Base-by-base conservation (phyloP, 1,140 invertebrate genomes). In the Acromyrmex echinatior region DNA sequence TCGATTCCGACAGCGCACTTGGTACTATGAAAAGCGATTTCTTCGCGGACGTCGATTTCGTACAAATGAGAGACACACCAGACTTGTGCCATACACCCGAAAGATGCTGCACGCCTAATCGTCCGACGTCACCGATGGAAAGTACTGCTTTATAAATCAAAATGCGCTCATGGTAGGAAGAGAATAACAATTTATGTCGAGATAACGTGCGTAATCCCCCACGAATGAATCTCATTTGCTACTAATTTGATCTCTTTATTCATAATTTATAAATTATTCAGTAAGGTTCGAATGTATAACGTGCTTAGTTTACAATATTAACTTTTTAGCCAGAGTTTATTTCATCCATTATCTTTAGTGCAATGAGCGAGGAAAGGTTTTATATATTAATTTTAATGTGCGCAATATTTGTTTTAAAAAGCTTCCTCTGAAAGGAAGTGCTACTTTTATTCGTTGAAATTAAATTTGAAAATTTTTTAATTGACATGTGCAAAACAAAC, bases 21-120 rank as follows among this genome's bases (percentile, higher is more conserved):
- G 95, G 95, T 7, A 95, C 95, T 1, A 95, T 95, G 95, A 95
- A 93, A 60, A 95, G 95, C 65, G 95, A 95, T 79, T 95, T 95
- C 74, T 95, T 95, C 65, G 93, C 94, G 2, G 95, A 95, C 9
- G 88, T 95, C 12, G 95, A 95, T 91, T 93, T 95, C 9, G 92
- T 89, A 35, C 95, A 93, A 45, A 88, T 95, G 16, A 91, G 93
- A 65, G 93, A 94, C 63, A 91, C 92, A 62, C 87, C 93, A 9
- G 93, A 95, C 9, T 78, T 95, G 56, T 95, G 93, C 56, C 92
- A 93, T 78, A 92, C 91, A 35, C 82, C 94, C 6, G 94, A 95
- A 51, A 91, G 92, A 35, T 95, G 93, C 74, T 91, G 90, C 81
- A 94, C 91, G 60, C 87, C 92, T 7, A 94, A 94, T 78, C 90